phyloP scores from a whole-genome alignment of 2,888 invertebrate species.

The Caradrina kadenii region DNA sequence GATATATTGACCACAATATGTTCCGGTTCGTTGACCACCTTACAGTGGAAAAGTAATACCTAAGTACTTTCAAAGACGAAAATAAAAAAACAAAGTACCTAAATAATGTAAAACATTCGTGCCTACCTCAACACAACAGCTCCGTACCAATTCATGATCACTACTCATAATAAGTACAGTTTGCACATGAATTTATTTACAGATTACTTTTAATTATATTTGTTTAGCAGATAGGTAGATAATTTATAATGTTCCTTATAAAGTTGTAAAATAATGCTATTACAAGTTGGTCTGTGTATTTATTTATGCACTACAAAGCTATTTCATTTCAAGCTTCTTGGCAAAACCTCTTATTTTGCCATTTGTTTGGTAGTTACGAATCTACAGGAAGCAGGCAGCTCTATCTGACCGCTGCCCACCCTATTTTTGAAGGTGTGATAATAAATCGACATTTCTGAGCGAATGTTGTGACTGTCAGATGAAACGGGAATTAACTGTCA shows the following conservation, averaged over 20 bases:
- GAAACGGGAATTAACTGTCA: constrained; percentile 7
- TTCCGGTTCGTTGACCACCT: too few relatives aligned
- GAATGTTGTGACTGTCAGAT: background rate
- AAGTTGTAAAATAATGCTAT: too few relatives aligned
- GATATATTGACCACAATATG: too few relatives aligned
- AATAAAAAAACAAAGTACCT: too few relatives aligned
- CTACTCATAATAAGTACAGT: background rate
- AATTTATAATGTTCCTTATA: background rate
- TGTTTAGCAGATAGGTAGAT: constrained; percentile 4
- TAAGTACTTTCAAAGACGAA: too few relatives aligned
- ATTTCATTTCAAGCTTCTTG: background rate
- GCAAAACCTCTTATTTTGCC: background rate
- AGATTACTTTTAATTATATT: background rate
- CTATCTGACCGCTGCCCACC: too few relatives aligned
- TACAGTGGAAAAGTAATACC: too few relatives aligned
- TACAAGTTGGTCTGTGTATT: too few relatives aligned
- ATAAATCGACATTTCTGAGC: constrained; percentile 21
- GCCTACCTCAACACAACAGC: constrained; percentile 44
- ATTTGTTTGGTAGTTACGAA: too few relatives aligned
- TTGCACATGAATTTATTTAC: background rate
- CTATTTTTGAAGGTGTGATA: background rate
- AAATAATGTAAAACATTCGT: background rate
- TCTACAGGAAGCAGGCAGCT: too few relatives aligned
- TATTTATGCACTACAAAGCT: background rate
- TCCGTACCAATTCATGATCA: constrained; percentile 30